Evolutionary conservation across 2,888 invertebrate species (phyloP).

Genomic region (Myathropa florea): DNA sequence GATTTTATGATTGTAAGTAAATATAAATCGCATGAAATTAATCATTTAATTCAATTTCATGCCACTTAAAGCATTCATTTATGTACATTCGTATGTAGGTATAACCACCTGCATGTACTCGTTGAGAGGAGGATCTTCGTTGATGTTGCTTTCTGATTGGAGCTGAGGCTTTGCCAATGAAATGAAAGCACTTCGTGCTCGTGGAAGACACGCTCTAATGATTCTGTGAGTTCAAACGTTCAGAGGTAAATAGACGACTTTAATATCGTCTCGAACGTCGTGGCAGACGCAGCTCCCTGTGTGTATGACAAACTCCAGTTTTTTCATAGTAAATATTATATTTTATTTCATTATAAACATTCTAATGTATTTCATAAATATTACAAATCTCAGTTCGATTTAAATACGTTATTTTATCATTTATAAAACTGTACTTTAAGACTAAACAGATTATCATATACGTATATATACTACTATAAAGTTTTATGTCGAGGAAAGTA

Average conservation of each 20-base stretch:
- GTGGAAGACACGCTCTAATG: constrained; percentile 30
- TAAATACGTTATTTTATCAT: constrained; percentile 36
- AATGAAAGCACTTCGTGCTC: background rate
- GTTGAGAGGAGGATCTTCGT: background rate
- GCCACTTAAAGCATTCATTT: too few species aligned
- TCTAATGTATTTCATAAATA: constrained; percentile 61
- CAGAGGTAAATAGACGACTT: background rate
- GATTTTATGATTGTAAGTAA: too few species aligned
- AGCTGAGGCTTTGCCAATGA: constrained; percentile 20
- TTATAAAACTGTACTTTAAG: constrained; percentile 54
- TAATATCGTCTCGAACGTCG: background rate
- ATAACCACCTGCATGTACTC: background rate
- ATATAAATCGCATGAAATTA: background rate
- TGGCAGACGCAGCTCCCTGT: background rate
- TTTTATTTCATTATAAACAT: constrained; percentile 64
- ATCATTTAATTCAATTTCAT: background rate
- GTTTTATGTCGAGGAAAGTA: constrained; percentile 26
- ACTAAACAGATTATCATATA: constrained; percentile 34
- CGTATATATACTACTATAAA: constrained; percentile 29
- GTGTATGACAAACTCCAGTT: background rate
- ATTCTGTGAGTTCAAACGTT: background rate
- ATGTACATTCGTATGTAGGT: background rate
- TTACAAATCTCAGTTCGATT: constrained; percentile 71
- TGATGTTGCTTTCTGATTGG: constrained; percentile 26
- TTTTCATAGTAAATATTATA: constrained; percentile 46